Evolutionary conservation across 2,113 vertebrate species (phyloP), one percentile per base, ranked within the genome.

Genomic region (Nicator chloris): DNA sequence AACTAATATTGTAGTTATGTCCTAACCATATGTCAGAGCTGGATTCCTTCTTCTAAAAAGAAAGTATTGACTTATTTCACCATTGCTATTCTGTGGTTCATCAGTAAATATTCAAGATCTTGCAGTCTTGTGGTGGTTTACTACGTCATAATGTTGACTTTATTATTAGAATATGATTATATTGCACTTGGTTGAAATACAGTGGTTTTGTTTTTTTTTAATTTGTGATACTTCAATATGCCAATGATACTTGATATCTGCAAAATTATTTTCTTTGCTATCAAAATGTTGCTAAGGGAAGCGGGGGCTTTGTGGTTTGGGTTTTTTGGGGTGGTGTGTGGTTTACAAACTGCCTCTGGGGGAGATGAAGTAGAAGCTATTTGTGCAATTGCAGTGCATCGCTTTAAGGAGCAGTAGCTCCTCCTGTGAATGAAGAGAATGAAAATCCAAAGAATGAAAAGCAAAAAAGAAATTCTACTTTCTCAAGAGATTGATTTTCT

Each of bases 281-380:
- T 81, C n/a, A 59, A 59, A 20, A 13, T 26, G 39, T 56, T 76
- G 18, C 15, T 33, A n/a, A 66, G 10, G 22, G 17, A 16, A 24
- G 13, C 30, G 26, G 8, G 2, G 0, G 1, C 10, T 61, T 63
- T 57, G 23, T 64, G 26, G 15, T 24, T 42, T 53, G 33, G 8
- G 9, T 45, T 47, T 61, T 59, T 44, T 10, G 2, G 22, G 3
- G 4, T n/a, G n/a, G n/a, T n/a, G 9, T 0, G 0, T 28, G 4
- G 19, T 76, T 79, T 54, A 14, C 12, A 49, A 66, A 8, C 30
- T 66, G 9, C 10, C 8, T 78, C 28, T 39, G 15, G 57, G 70
- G 44, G 40, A 87, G 33, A 6, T 31, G 7, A 27, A 78, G 39
- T 49, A 53, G 57, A 70, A 93, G 20, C 19, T 75, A 1, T 73